Evolutionary conservation across 2,797 vertebrate species (phyloP), one percentile per base, ranked within the genome.

Genomic region (Siniperca obscura): DNA sequence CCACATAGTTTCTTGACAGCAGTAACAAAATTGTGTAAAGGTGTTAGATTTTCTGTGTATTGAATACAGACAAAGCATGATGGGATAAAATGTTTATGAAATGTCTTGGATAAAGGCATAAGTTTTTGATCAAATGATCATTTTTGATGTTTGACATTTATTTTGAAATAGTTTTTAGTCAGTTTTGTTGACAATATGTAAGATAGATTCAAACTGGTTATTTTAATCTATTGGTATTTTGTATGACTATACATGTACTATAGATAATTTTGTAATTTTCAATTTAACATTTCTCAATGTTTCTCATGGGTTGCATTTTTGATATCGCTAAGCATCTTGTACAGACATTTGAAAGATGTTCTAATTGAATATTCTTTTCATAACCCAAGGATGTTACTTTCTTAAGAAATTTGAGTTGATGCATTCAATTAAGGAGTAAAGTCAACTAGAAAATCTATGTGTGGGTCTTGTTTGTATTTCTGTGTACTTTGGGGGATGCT

Each of bases 361-460:
- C 5, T 38, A 71, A 70, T 44, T 85, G 66, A 72, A 78, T 83
- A 59, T 88, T 81, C 16, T 85, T 90, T 86, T 86, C 61, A 70
- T 3, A 78, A 79, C 61, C 34, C 17, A 16, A 76, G 22, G 62
- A 76, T 83, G 74, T 85, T 83, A 55, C 44, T 83, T 87, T 90
- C 55, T 75, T 62, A 66, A 44, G 10, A 86, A 78, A 67, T 61
- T 70, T 87, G 5, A 80, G 73, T 87, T 84, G 66, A 74, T 89
- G 42, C 48, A 56, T 88, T 90, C 67, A 80, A 22, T 55, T 60
- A 55, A 69, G 25, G 36, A 92, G 81, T 92, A 92, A 92, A 94
- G 55, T 85, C 48, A 80, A 81, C 75, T 27, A 25, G 0, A 81
- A 82, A 85, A 81, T 56, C 11, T 14, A 21, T 27, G 60, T 73